Conservation (phyloP, 2,113 vertebrate species). For the Ursus arctos region DNA sequence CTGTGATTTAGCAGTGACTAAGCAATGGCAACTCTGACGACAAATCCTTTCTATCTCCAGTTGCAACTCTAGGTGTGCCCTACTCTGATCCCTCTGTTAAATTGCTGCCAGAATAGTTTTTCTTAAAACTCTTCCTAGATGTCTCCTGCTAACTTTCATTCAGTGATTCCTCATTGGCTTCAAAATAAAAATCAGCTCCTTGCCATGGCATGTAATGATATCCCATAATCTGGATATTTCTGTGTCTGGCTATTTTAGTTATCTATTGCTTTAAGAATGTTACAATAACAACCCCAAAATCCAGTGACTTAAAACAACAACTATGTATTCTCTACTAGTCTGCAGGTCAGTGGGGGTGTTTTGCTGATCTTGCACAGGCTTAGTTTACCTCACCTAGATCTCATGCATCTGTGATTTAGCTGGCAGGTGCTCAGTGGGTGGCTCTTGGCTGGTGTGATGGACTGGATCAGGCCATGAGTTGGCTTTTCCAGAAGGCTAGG, state of each 20-base stretch:
- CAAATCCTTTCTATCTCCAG: neutral
- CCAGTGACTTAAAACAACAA: neutral
- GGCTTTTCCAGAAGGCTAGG: neutral
- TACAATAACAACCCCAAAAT: neutral
- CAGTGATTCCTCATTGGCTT: neutral
- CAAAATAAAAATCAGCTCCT: neutral
- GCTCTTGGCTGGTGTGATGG: neutral
- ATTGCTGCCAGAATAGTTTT: slow-evolving; percentile 24
- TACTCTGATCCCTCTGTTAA: neutral
- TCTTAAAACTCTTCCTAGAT: neutral
- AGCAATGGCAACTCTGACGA: neutral
- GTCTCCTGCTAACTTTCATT: slow-evolving; percentile 3
- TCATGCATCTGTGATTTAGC: neutral
- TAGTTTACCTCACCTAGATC: neutral
- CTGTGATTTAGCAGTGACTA: neutral
- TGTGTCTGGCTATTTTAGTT: neutral
- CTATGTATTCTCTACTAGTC: neutral
- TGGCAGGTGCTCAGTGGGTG: neutral
- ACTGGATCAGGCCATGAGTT: neutral
- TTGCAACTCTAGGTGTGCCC: neutral
- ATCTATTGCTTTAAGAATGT: neutral
- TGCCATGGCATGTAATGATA: neutral
- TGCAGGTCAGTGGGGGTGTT: neutral
- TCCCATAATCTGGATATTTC: neutral
- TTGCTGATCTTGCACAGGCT: neutral